A percentile compares a stretch with the other conserved stretches of the same genome.
Conservation (phyloP, 2,797 vertebrate genomes). For the Mormyrus proboscirostris region DNA sequence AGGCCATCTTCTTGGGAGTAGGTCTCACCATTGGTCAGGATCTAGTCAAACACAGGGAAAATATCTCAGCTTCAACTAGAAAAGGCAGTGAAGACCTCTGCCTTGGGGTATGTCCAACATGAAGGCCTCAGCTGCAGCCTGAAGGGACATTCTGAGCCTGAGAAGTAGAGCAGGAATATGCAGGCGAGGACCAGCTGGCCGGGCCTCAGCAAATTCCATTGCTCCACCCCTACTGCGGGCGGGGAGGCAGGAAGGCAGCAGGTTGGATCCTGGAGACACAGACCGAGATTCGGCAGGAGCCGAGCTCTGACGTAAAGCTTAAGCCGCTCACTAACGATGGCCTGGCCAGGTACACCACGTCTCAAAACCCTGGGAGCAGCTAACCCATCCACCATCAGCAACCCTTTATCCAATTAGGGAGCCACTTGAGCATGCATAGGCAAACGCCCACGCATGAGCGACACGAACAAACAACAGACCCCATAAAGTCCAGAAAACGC, state of each 20-base stretch:
- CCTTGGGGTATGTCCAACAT: not conserved
- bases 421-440: not conserved
- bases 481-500: not conserved
- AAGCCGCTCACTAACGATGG: not conserved
- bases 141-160: not conserved
- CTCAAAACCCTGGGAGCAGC: not conserved
- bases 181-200: not conserved
- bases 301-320: not conserved
- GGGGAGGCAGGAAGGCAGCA: not conserved
- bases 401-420: not conserved
- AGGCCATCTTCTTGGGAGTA: conserved; percentile 72
- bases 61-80: not conserved
- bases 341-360: not conserved
- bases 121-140: not conserved
- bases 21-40: conserved; percentile 39
- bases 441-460: not conserved
- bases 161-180: not conserved
- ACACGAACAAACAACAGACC: not conserved
- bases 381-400: not conserved
- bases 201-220: not conserved
- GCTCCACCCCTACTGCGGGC: not conserved
- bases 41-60: conserved; percentile 25
- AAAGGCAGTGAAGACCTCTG: not conserved
- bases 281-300: not conserved
- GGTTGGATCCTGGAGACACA: not conserved